phyloP scores from a whole-genome alignment of 2,113 vertebrate species.

The Mesocricetus auratus region DNA sequence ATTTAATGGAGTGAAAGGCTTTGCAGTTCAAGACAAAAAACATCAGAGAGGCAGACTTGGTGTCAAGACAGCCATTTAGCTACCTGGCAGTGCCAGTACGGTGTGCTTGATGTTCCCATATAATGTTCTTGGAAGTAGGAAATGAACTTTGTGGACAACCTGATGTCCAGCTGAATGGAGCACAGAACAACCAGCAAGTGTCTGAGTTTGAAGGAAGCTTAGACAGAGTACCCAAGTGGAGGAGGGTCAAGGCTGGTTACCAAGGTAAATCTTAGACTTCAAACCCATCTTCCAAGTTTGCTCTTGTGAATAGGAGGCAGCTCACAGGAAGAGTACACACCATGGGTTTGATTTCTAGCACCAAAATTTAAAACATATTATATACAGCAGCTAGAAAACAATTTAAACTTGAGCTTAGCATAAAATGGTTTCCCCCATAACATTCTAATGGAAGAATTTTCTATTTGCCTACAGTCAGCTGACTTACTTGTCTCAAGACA shows the following conservation, averaged over 20 bases:
- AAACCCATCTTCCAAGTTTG: conserved; percentile 40
- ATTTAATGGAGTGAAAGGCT: not conserved
- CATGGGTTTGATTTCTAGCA: not conserved
- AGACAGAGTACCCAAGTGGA: not conserved
- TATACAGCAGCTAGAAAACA: not conserved
- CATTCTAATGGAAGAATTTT: not conserved
- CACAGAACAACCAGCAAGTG: not conserved
- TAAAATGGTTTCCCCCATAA: not conserved
- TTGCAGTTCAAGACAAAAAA: not conserved
- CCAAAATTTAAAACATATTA: not conserved
- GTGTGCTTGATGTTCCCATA: not conserved
- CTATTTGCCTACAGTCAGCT: not conserved
- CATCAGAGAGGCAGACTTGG: not conserved
- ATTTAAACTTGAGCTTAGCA: not conserved
- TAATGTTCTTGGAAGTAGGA: not conserved
- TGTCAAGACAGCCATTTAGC: not conserved
- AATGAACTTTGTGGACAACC: not conserved
- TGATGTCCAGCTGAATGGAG: not conserved
- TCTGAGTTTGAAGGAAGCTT: not conserved
- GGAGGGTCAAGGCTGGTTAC: not conserved
- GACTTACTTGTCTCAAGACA: not conserved
- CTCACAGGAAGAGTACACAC: not conserved
- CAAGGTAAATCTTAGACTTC: not conserved
- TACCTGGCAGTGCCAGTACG: not conserved
- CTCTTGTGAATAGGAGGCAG: not conserved